These are phyloP conservation scores for Agrotis clavis DNA, from an alignment of 2,888 invertebrate species.

Conservation along the genomic window DNA sequence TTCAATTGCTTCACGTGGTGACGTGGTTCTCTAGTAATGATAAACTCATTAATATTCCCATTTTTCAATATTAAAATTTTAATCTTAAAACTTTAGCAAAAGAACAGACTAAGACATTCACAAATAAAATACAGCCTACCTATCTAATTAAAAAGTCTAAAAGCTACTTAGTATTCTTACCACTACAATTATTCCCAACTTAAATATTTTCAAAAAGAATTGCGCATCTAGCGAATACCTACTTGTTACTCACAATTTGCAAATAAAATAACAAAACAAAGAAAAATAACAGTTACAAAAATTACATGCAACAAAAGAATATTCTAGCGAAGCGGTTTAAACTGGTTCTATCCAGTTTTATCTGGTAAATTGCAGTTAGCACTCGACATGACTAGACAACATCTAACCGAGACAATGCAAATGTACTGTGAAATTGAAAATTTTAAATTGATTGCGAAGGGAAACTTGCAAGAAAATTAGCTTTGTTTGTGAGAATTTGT, in stretches of 20 bases:
- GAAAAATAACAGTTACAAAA: slow-evolving; percentile 31
- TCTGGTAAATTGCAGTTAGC: slow-evolving; percentile 65
- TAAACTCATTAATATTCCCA: too few species aligned
- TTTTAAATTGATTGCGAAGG: slow-evolving; percentile 64
- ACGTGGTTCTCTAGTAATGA: not conserved
- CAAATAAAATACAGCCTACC: too few species aligned
- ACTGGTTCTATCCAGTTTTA: slow-evolving; percentile 52
- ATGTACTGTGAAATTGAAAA: slow-evolving; percentile 80
- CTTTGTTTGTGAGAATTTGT: slow-evolving; percentile 36
- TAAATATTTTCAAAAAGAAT: slow-evolving; percentile 9
- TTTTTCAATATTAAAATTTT: too few species aligned
- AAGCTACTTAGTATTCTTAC: not conserved
- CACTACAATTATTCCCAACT: slow-evolving; percentile 1
- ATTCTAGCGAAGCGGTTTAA: slow-evolving; percentile 43
- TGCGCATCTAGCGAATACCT: slow-evolving; percentile 6
- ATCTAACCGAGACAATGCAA: slow-evolving; percentile 70
- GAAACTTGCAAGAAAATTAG: slow-evolving; percentile 50
- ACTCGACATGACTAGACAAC: slow-evolving; percentile 61
- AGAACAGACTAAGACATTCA: too few species aligned
- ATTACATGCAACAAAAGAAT: slow-evolving; percentile 55
- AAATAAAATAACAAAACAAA: slow-evolving; percentile 9
- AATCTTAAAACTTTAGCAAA: too few species aligned
- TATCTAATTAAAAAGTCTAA: not conserved
- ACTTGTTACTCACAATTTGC: not conserved
- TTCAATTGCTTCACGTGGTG: too few species aligned